Conservation (phyloP, 1,140 invertebrate genomes). For the Ooceraea biroi region DNA sequence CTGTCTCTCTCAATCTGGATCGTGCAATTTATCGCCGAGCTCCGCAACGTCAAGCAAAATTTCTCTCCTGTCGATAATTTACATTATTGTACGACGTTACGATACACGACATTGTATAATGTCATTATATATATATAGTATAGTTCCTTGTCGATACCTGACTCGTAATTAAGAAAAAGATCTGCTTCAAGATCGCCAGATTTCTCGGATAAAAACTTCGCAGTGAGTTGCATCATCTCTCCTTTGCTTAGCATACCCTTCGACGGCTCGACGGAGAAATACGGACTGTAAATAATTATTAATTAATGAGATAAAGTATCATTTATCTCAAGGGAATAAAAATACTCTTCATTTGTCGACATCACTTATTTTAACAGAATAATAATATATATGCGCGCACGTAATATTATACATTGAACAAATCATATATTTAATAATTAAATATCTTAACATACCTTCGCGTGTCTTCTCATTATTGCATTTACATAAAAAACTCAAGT, state of each 20-base stretch:
- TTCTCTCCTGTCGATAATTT: constrained; percentile 77
- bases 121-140: background rate
- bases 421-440: background rate
- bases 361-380: background rate
- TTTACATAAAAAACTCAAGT: background rate
- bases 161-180: constrained; percentile 83
- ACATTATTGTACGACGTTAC: background rate
- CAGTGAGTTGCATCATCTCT: constrained; percentile 76
- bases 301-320: background rate
- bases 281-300: constrained; percentile 62
- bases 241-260: constrained; percentile 80
- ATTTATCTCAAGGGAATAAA: no score
- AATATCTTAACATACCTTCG: background rate
- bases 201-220: constrained; percentile 76
- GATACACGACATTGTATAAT: background rate
- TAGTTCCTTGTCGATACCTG: constrained; percentile 73
- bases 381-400: no score
- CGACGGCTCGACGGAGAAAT: constrained; percentile 81
- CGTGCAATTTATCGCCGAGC: constrained; percentile 76
- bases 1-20: constrained; percentile 76
- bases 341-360: no score
- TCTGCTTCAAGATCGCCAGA: constrained; percentile 72
- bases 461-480: background rate
- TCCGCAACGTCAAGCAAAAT: constrained; percentile 75
- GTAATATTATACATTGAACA: constrained; percentile 31